Conservation (phyloP, 1,140 invertebrate species). For the Physella acuta region DNA sequence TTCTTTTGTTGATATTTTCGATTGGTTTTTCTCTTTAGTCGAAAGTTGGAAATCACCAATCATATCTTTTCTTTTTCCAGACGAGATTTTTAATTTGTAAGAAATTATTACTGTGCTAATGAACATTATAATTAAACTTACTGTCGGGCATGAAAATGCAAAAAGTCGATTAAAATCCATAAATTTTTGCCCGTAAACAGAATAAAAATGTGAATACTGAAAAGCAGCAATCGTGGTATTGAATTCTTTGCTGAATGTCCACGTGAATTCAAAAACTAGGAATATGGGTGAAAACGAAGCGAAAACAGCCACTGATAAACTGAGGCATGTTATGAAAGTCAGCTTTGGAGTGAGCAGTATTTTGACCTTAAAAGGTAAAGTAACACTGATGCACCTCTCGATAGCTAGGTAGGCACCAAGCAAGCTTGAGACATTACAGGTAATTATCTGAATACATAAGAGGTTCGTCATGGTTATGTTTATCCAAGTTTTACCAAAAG, state of each 20-base stretch:
- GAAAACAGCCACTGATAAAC: not conserved
- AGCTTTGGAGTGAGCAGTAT: not conserved
- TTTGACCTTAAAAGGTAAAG: slow-evolving; percentile 5
- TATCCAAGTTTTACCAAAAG: not conserved
- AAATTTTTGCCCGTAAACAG: not conserved
- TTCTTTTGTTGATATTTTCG: too few species aligned
- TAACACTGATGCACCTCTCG: slow-evolving; percentile 2
- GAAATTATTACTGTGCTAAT: not conserved
- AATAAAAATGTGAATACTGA: not conserved
- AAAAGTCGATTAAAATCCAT: too few species aligned
- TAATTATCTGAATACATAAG: not conserved
- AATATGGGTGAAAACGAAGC: not conserved
- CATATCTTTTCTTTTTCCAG: not conserved
- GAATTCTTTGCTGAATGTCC: not conserved
- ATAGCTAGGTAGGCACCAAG: too few species aligned
- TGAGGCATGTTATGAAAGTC: not conserved
- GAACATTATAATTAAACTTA: slow-evolving; percentile 1
- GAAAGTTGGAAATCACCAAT: too few species aligned
- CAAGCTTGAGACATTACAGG: slow-evolving; percentile 1
- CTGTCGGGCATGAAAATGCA: slow-evolving; percentile 3
- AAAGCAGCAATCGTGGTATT: not conserved
- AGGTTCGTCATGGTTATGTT: not conserved
- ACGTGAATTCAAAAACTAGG: not conserved
- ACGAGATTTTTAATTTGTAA: not conserved
- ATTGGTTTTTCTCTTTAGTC: too few species aligned